Conservation (phyloP, 2,888 invertebrate species). For the Epirrhoe tristata region DNA sequence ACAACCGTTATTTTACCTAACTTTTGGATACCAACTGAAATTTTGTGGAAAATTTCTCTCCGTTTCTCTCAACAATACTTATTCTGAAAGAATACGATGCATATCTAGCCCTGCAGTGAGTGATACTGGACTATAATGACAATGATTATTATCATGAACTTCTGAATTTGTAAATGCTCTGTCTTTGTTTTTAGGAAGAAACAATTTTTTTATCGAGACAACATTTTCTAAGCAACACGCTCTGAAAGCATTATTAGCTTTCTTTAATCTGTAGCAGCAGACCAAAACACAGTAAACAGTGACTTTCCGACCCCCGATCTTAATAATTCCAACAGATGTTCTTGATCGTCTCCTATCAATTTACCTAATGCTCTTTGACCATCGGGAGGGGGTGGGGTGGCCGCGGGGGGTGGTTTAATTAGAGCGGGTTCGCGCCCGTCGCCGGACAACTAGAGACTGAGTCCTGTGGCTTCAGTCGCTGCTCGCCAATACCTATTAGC, state of each 20-base stretch:
- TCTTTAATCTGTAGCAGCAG: background rate
- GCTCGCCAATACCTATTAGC: constrained; percentile 32
- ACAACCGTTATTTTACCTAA: background rate
- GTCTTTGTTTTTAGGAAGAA: too few relatives aligned
- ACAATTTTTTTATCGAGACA: too few relatives aligned
- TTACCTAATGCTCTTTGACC: constrained; percentile 59
- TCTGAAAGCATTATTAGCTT: too few relatives aligned
- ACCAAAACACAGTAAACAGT: background rate
- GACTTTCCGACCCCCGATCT: constrained; percentile 16
- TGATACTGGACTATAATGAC: too few relatives aligned
- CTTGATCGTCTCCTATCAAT: constrained; percentile 46
- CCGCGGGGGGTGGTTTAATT: constrained; percentile 73
- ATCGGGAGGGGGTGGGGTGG: constrained; percentile 46
- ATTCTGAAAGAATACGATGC: too few relatives aligned
- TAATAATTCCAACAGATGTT: constrained; percentile 39
- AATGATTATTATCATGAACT: too few relatives aligned
- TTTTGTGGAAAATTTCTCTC: background rate
- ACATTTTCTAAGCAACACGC: too few relatives aligned
- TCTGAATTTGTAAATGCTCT: too few relatives aligned
- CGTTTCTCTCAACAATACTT: background rate
- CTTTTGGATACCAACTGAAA: background rate
- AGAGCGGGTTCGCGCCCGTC: constrained; percentile 73
- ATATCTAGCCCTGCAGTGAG: too few relatives aligned
- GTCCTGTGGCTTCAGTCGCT: constrained; percentile 30
- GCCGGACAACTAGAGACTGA: constrained; percentile 53